Evolutionary conservation across 2,888 invertebrate species (phyloP), one percentile per base, ranked within the genome.

Genomic region (Tromatobia lineatoria): DNA sequence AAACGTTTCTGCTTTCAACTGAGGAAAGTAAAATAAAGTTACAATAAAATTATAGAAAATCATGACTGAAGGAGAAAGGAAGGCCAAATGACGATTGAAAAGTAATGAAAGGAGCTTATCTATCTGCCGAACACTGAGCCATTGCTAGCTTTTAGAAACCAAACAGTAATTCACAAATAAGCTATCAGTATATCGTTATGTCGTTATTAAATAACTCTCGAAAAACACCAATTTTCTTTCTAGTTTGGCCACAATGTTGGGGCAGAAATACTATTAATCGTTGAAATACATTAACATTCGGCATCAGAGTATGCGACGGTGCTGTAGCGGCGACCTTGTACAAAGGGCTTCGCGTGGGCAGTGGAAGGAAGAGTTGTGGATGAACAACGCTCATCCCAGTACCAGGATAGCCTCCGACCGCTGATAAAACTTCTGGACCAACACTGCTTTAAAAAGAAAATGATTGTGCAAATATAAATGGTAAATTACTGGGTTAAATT

Each of bases 331-430:
- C 88, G 61, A 94, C 94, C 91, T 94, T 94, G 82, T 94, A 94
- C 59, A 94, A 88, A 3, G 94, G 92, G 87, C 93, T 92, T 74
- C 93, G 91, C 34, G 92, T 92, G 20, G 94, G 93, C 15, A 96
- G 95, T 89, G 97, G 96, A 69, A 96, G 94, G 90, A 97, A 96
- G 91, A 97, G 95, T 82, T 96, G 97, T 25, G 96, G 95, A 89
- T 96, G 96, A 18, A 96, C 95, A 38, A 94, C 92, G 83, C 94
- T 94, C 23, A 91, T 88, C 70, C 90, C 90, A 47, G 91, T 85
- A 54, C 91, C 90, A 15, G 92, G 89, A 83, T 93, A 93, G 80
- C 91, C 91, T 66, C 92, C 91, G 15, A 92, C 91, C 11, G 91
- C 90, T 10, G 91, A 90, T 71, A 93, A 81, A 18, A 93, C 91